Base-by-base conservation (phyloP, 2,888 invertebrate species). In the Prosapia bicincta region DNA sequence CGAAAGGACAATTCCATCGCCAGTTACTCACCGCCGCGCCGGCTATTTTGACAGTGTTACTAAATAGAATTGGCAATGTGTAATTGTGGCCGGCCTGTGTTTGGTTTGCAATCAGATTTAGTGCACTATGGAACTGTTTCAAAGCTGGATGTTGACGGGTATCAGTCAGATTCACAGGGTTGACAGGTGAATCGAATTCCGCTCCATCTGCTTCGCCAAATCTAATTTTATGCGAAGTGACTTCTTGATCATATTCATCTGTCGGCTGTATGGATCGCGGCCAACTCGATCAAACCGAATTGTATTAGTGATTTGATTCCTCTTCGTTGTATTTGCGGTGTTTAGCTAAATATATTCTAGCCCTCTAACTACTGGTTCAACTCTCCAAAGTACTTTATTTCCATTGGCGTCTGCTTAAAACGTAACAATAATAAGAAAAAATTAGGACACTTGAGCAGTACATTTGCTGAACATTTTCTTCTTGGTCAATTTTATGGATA, bases 101-200 rank as follows among this genome's bases (percentile, higher is more conserved):
- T 67, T 67, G 6, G 26, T 26, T 26, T 67, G 25, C 26, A 26
- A 26, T 26, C 26, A 67, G 9, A 67, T 67, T 24, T 67, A n/a
- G 13, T 67, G 26, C n/a, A 67, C 25, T 67, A 67, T 67, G 26
- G 26, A 23, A 25, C 66, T 2, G 20, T 66, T 25, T 66, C 25
- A 23, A 25, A 65, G 20, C 6, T 23, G 3, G 15, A 23, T 6
- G 66, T 66, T 66, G 25, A 26, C 67, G 25, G 3, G 1, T 67
- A 54, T 54, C 54, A 54, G 3, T 54, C 54, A 54, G 54, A 54
- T n/a, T 38, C 30, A 30, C 30, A 30, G 30, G 5, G 30, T 6
- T 9, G 72, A 73, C 69, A 74, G 74, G 74, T 74, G 74, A 74
- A 74, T 74, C 74, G 65, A 69, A 74, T 74, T 26, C 66, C 30